Percentiles rank a stretch among this genome's conserved stretches.
These are phyloP conservation scores for Allacma fusca DNA, from an alignment of 2,888 invertebrate species.

Conservation along the genomic window DNA sequence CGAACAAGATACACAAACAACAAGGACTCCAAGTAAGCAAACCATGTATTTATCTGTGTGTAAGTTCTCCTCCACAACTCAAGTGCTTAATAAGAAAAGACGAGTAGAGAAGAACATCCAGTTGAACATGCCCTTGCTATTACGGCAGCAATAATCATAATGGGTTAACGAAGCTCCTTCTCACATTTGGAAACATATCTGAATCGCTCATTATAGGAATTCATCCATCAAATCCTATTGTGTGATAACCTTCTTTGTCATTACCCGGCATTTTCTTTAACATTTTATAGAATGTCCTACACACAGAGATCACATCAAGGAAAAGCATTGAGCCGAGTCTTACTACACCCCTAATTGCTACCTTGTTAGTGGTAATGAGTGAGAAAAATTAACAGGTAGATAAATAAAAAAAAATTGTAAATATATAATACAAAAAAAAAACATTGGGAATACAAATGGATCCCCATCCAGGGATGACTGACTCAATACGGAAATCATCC, in stretches of 20 bases:
- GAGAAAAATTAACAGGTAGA: no score
- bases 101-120: not conserved
- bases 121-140: constrained; percentile 30
- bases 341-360: no score
- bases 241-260: constrained; percentile 7
- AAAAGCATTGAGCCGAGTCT: no score
- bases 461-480: no score
- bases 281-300: no score
- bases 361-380: no score
- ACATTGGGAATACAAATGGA: no score
- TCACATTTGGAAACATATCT: constrained; percentile 30
- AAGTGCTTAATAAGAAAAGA: constrained; percentile 30
- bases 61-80: constrained; percentile 17
- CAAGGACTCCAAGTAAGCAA: constrained; percentile 18
- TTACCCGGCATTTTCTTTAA: not conserved
- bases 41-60: not conserved
- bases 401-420: no score
- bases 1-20: constrained; percentile 49
- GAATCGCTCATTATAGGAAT: constrained; percentile 27
- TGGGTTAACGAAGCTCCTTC: constrained; percentile 37
- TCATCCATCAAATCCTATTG: constrained; percentile 10
- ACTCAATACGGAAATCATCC: no score
- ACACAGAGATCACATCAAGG: no score
- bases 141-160: constrained; percentile 28
- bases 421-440: no score